Evolutionary conservation across 2,797 vertebrate species (phyloP), one percentile per base, ranked within the genome.

Genomic region (Myripristis jacobus): DNA sequence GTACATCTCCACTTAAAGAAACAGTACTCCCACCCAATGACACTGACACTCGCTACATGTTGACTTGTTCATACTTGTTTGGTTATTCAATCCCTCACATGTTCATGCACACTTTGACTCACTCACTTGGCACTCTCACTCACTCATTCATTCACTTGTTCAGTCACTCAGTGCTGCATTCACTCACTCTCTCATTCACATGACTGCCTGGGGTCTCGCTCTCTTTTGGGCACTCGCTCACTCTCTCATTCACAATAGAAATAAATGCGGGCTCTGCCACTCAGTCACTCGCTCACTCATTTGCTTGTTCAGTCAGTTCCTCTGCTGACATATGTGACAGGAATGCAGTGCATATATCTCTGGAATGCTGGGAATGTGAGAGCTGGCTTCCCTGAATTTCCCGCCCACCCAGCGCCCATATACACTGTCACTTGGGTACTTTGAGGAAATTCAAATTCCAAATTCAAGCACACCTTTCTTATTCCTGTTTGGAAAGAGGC

Each of bases 291-390:
- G 24, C 71, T 70, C 22, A 6, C 57, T 62, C 54, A 24, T 66
- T 58, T 51, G 58, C 68, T 59, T 73, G 69, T 72, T 79, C 18
- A 0, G 22, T 80, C 62, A 44, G 21, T 67, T 81, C 65, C 56
- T 73, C 70, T 8, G 31, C 61, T 75, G 87, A 83, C 71, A 58
- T 1, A 56, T 71, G 70, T 58, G 36, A 72, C 15, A 83, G 56
- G 61, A 86, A 85, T 77, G 68, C 22, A 1, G 54, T 34, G 41
- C 1, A 27, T 50, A 79, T 69, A 76, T 66, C 66, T 86, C 36
- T 73, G 86, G 82, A 83, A 92, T 88, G 81, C 67, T 8, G 51
- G 66, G 84, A 89, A 91, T 87, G 80, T 82, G 54, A 78, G 79
- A 44, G 67, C 79, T 57, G 68, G 71, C 55, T 76, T 77, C 63